phyloP scores from a whole-genome alignment of 1,140 invertebrate genomes.

The Pachyrhynchus sulphureomaculatus region DNA sequence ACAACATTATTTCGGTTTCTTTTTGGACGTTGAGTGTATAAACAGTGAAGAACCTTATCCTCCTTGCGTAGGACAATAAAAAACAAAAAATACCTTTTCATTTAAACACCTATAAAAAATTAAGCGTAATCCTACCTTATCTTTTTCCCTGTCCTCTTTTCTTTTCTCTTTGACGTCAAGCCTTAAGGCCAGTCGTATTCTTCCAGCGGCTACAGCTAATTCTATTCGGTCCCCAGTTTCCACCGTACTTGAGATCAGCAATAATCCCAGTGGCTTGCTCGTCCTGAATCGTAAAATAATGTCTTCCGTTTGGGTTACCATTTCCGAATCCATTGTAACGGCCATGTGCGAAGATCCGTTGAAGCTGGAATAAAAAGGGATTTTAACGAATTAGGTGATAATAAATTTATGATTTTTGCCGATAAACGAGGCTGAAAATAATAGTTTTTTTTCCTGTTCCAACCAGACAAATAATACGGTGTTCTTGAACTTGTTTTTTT shows the following conservation, averaged over 20 bases:
- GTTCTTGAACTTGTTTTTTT: too few species aligned
- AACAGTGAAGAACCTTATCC: too few species aligned
- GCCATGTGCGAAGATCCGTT: constrained; percentile 80
- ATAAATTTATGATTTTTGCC: neutral
- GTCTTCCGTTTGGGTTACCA: constrained; percentile 89
- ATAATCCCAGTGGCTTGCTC: constrained; percentile 68
- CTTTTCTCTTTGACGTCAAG: constrained; percentile 85
- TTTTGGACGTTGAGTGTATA: too few species aligned
- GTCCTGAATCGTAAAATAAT: constrained; percentile 87
- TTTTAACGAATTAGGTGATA: neutral
- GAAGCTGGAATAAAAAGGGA: constrained; percentile 56
- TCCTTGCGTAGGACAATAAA: neutral
- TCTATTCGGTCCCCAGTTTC: constrained; percentile 78
- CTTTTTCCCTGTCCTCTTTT: constrained; percentile 64
- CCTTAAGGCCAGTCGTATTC: constrained; percentile 76
- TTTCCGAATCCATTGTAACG: constrained; percentile 68
- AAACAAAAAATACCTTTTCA: neutral
- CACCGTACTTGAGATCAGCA: constrained; percentile 74
- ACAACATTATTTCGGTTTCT: too few species aligned
- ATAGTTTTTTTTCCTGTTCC: too few species aligned
- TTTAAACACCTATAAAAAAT: neutral
- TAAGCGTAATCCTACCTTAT: constrained; percentile 50
- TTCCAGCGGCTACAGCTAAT: constrained; percentile 77
- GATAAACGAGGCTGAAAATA: neutral
- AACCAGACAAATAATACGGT: too few species aligned